Evolutionary conservation across 2,888 invertebrate species (phyloP).

Genomic region (Eremobia ochroleuca): DNA sequence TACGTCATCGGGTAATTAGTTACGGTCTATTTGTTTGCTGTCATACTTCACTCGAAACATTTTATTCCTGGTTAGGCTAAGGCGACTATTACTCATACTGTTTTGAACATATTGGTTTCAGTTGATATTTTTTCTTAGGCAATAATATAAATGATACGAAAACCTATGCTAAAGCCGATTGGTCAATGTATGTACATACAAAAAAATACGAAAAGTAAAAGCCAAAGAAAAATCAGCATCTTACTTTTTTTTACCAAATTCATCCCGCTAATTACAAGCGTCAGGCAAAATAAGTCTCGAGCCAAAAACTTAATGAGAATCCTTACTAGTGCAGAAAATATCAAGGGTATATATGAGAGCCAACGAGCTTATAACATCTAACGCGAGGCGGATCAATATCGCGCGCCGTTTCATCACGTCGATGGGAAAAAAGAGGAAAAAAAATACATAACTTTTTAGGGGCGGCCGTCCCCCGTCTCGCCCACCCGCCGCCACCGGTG

Average conservation of each 20-base stretch:
- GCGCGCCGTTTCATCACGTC: conserved; percentile 89
- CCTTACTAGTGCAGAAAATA: conserved; percentile 58
- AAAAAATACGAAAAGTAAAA: conserved; percentile 1
- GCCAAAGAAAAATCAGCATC: conserved; percentile 20
- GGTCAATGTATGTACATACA: too few relatives aligned
- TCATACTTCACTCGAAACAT: neutral
- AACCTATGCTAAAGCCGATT: neutral
- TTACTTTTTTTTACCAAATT: conserved; percentile 13
- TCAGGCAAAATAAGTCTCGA: conserved; percentile 47
- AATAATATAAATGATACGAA: neutral
- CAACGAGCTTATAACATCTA: conserved; percentile 63
- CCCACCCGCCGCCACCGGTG: conserved; percentile 67
- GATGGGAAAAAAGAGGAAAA: conserved; percentile 90
- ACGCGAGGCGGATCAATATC: conserved; percentile 86
- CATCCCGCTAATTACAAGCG: conserved; percentile 35
- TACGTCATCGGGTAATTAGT: conserved; percentile 6
- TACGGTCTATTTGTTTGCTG: neutral
- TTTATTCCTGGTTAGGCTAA: neutral
- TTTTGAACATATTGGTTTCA: neutral
- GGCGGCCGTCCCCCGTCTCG: conserved; percentile 80
- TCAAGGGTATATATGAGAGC: conserved; percentile 46
- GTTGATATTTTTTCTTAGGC: neutral
- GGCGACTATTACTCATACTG: too few relatives aligned
- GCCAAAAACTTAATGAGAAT: conserved; percentile 52
- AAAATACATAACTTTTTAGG: conserved; percentile 91